Base-by-base conservation (phyloP, 2,113 vertebrate species). In the Seriola rivoliana region DNA sequence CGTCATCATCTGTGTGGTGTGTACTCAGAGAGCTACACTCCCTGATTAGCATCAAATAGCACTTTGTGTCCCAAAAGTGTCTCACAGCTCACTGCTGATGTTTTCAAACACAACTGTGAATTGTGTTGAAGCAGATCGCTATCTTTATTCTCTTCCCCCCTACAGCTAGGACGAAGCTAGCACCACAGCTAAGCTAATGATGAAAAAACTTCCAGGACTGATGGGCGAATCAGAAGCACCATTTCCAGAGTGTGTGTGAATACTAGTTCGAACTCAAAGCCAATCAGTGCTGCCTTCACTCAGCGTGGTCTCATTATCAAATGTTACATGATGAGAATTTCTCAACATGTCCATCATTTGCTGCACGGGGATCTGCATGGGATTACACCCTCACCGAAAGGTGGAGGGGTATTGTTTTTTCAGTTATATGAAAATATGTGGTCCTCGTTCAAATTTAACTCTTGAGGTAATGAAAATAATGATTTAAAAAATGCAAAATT, bases 401-500 rank as follows among this genome's bases (percentile, higher is more conserved):
- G 40, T 32, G 38, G 75, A 50, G 1, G 7, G 5, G 11, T 60
- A 23, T 29, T 13, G 23, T n/a, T 71, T 55, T 42, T n/a, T 21
- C 4, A 46, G 46, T 48, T 48, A 65, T 67, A 42, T 57, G 29
- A 76, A 65, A 44, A 55, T 54, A 80, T 63, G 12, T 32, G 16
- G 0, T 14, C 23, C 32, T 68, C 5, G 14, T 63, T 63, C 11
- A 71, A 67, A 54, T 66, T 19, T 57, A 38, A 21, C 73, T 80
- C 38, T 21, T 14, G 19, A 36, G 36, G 68, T 46, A 62, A 58
- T 48, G 34, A 80, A 14, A 75, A 79, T 62, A 36, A 78, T 21
- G 12, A 81, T 60, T 84, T 48, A 38, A 54, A 65, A 69, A 77
- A 44, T 54, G 16, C 8, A n/a, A 65, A 44, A 82, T 85, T 66